Base-by-base conservation (phyloP, 2,113 vertebrate genomes). In the Dromiciops gliroides region DNA sequence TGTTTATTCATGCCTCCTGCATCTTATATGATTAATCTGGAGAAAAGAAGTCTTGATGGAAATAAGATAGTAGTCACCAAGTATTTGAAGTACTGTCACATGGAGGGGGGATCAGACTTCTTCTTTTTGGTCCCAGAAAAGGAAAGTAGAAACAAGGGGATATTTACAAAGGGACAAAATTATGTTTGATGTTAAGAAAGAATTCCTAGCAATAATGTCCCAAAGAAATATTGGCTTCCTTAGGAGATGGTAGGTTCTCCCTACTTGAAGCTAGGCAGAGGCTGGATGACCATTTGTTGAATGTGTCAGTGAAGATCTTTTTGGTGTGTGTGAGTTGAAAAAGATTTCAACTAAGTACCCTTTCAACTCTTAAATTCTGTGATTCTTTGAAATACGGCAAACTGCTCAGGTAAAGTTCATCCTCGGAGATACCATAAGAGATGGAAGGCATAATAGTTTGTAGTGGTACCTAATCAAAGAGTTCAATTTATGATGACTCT, bases 371-470 rank as follows among this genome's bases (percentile, higher is more conserved):
- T 44, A 44, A 83, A 83, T 23, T 44, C 8, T 75, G 16, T 75
- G 56, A 37, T 75, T 44, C 67, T 44, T 5, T 83, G n/a, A 83
- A 44, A 83, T 23, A 37, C 6, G 44, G 67, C n/a, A 44, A 11
- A 7, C 19, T 83, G 67, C 1, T 83, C n/a, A 44, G 6, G 16
- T 83, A 44, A 44, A 23, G 6, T 83, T 83, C 44, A 44, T 83
- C n/a, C 37, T 23, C 8, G n/a, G 19, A 44, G 37, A 44, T 6
- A 83, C 16, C 67, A 92, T 47, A 50, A 48, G 28, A 23, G 8
- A 1, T 0, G 0, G 56, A 4, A 11, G 48, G n/a, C 11, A 37
- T 67, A 37, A 37, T 3, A 23, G 8, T 47, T 48, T 19, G 0
- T 10, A 52, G 90, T 89, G 75, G 31, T 48, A 23, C 49, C 67